These are phyloP conservation scores for Monomorium pharaonis DNA, from an alignment of 1,140 invertebrate species.

Conservation along the genomic window DNA sequence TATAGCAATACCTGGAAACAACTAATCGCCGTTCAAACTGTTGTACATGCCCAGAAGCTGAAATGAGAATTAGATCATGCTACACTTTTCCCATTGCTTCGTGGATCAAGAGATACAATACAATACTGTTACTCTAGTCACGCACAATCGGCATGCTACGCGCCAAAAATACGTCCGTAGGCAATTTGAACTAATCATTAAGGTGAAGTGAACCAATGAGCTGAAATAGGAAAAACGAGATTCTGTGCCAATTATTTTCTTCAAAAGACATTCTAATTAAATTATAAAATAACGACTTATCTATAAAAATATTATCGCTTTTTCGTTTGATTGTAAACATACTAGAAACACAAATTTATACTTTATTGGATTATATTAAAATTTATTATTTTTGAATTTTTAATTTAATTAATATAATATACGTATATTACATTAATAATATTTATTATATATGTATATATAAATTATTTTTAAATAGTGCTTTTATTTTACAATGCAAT, in stretches of 20 bases:
- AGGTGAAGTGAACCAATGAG: slow-evolving; percentile 15
- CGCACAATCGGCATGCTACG: slow-evolving; percentile 39
- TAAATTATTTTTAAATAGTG: neutral
- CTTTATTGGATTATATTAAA: too few relatives aligned
- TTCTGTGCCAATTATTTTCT: neutral
- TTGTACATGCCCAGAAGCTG: slow-evolving; percentile 32
- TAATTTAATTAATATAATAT: too few relatives aligned
- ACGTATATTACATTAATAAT: too few relatives aligned
- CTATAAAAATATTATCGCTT: neutral
- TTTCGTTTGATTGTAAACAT: neutral
- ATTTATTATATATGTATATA: neutral
- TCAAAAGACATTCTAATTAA: neutral
- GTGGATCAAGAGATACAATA: slow-evolving; percentile 34
- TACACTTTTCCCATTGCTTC: slow-evolving; percentile 44
- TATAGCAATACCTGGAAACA: neutral
- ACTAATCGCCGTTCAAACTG: slow-evolving; percentile 21
- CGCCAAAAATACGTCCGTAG: slow-evolving; percentile 34
- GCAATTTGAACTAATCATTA: slow-evolving; percentile 26
- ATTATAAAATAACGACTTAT: neutral
- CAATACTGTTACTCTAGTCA: slow-evolving; percentile 44
- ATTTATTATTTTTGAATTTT: too few relatives aligned
- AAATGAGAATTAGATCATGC: slow-evolving; percentile 54
- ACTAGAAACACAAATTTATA: neutral
- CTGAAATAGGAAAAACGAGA: slow-evolving; percentile 27
- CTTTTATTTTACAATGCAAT: neutral